These are phyloP conservation scores for Venturia canescens DNA, from an alignment of 1,140 invertebrate genomes.

Conservation along the genomic window DNA sequence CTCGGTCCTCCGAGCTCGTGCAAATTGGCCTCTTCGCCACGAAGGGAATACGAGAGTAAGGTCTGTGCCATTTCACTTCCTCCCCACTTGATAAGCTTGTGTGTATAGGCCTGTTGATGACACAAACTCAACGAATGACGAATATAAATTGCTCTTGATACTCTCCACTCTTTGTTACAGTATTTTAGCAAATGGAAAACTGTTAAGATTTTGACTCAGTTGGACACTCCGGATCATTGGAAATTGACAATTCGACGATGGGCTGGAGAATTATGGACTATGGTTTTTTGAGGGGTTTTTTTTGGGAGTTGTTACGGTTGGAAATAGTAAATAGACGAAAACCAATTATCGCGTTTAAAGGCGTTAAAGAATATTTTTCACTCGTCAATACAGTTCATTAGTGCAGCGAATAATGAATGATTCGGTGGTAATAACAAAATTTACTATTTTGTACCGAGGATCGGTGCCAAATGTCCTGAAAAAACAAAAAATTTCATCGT, in stretches of 20 bases:
- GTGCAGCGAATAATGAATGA: no score
- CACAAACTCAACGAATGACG: not conserved
- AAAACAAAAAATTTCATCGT: no score
- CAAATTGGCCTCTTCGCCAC: conserved; percentile 33
- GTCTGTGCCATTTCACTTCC: not conserved
- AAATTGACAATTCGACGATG: conserved; percentile 19
- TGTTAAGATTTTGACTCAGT: conserved; percentile 48
- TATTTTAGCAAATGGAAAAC: conserved; percentile 49
- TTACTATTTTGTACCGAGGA: no score
- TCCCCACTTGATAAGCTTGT: not conserved
- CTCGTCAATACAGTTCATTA: no score
- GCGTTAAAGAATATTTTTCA: no score
- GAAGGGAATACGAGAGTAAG: not conserved
- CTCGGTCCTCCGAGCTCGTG: not conserved
- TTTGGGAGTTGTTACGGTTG: no score
- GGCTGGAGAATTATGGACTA: no score
- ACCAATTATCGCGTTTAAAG: no score
- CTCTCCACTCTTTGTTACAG: not conserved
- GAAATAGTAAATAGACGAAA: no score
- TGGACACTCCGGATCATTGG: conserved; percentile 8
- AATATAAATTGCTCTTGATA: not conserved
- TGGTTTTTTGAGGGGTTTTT: no score
- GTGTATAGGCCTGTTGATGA: not conserved
- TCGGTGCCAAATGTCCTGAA: no score
- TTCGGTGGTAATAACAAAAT: no score